phyloP scores from a whole-genome alignment of 2,888 invertebrate species.

The Thyatira batis region DNA sequence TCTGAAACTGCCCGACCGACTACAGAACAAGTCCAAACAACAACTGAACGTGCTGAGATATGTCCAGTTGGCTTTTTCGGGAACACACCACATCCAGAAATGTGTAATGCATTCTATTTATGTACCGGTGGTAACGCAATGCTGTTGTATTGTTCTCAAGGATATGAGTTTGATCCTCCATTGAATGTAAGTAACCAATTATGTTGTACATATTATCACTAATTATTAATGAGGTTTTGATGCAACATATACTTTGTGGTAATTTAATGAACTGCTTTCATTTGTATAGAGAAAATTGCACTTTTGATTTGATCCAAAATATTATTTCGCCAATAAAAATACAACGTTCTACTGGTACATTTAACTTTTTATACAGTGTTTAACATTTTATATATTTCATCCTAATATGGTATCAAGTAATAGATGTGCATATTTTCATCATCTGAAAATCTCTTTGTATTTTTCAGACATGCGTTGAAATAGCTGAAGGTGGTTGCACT shows the following conservation, averaged over 20 bases:
- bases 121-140: conserved; percentile 32
- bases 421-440: too few relatives aligned
- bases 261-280: too few relatives aligned
- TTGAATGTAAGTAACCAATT: conserved; percentile 20
- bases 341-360: too few relatives aligned
- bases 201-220: too few relatives aligned
- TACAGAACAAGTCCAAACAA: conserved; percentile 1
- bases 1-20: neutral
- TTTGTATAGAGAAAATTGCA: too few relatives aligned
- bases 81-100: conserved; percentile 33
- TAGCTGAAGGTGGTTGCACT: conserved; percentile 2
- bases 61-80: conserved; percentile 36
- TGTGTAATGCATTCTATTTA: conserved; percentile 39
- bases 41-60: conserved; percentile 8
- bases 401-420: too few relatives aligned
- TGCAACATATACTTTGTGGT: too few relatives aligned
- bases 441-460: neutral
- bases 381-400: too few relatives aligned
- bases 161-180: conserved; percentile 35
- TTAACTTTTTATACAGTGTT: too few relatives aligned
- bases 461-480: conserved; percentile 21
- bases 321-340: too few relatives aligned
- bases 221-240: too few relatives aligned
- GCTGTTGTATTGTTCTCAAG: conserved; percentile 28
- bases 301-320: too few relatives aligned